Conservation (phyloP, 2,797 vertebrate species). For the Geotrypetes seraphini region DNA sequence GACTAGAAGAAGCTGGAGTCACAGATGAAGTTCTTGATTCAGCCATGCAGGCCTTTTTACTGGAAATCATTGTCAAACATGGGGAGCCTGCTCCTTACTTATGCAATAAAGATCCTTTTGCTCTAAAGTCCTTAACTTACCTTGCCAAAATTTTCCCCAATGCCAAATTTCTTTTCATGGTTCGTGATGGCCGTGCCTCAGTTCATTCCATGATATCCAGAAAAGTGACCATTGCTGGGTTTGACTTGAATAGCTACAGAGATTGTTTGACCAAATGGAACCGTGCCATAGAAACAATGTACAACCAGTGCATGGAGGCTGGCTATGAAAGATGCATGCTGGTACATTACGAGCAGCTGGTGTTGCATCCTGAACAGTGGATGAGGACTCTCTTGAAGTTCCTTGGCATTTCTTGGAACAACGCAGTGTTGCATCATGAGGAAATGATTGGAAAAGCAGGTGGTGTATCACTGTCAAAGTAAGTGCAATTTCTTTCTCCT, state of each 20-base stretch:
- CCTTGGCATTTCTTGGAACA: conserved; percentile 83
- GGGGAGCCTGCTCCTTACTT: conserved; percentile 88
- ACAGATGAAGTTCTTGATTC: conserved; percentile 92
- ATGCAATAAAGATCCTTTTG: conserved; percentile 96
- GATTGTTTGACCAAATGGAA: conserved; percentile 98
- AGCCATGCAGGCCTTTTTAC: conserved; percentile 89
- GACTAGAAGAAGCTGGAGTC: conserved; percentile 88
- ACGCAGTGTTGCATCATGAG: conserved; percentile 88
- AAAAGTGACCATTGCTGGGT: conserved; percentile 94
- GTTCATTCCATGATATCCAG: conserved; percentile 97
- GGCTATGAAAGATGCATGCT: conserved; percentile 76
- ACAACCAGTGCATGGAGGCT: conserved; percentile 89
- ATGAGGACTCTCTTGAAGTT: conserved; percentile 89
- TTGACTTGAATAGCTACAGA: conserved; percentile 91
- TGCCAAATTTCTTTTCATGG: conserved; percentile 95
- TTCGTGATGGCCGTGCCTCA: conserved; percentile 86
- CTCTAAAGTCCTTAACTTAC: conserved; percentile 88
- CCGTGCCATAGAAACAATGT: conserved; percentile 94
- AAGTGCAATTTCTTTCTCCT: too few species aligned
- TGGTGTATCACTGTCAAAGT: conserved; percentile 95
- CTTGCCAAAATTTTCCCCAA: conserved; percentile 92
- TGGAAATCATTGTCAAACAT: conserved; percentile 93
- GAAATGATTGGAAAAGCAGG: conserved; percentile 95
- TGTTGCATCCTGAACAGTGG: conserved; percentile 91
- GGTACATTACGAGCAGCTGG: conserved; percentile 86